Evolutionary conservation across 2,888 invertebrate genomes (phyloP).

Genomic region (Tinea trinotella): DNA sequence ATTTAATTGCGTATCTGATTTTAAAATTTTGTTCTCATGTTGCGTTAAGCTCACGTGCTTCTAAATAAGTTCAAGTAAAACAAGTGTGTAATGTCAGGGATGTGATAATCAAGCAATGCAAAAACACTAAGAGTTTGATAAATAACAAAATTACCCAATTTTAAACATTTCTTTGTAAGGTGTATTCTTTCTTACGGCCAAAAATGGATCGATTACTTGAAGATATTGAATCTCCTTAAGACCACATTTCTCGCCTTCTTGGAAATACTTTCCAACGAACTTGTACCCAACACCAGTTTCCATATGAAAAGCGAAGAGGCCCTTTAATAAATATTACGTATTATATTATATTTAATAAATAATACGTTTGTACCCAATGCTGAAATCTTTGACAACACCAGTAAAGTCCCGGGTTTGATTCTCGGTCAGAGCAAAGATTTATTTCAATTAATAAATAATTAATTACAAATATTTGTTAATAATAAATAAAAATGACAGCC

Average conservation of each 20-base stretch:
- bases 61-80: no score
- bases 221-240: conserved; percentile 76
- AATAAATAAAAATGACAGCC: no score
- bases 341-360: background rate
- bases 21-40: no score
- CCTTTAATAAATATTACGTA: conserved; percentile 38
- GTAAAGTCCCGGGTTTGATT: no score
- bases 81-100: no score
- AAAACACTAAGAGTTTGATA: background rate
- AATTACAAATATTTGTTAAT: no score
- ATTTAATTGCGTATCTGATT: no score
- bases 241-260: conserved; percentile 80
- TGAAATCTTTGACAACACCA: no score
- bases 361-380: background rate
- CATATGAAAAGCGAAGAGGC: conserved; percentile 78
- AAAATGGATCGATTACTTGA: conserved; percentile 76
- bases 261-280: conserved; percentile 76
- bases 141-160: conserved; percentile 59
- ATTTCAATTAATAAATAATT: no score
- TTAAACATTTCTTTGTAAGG: conserved; percentile 75
- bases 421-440: no score
- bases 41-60: no score
- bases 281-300: conserved; percentile 78
- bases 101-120: no score
- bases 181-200: conserved; percentile 75